Conservation (phyloP, 37 sponge, comb jelly and placozoan genomes). For the Crambe crambe region DNA sequence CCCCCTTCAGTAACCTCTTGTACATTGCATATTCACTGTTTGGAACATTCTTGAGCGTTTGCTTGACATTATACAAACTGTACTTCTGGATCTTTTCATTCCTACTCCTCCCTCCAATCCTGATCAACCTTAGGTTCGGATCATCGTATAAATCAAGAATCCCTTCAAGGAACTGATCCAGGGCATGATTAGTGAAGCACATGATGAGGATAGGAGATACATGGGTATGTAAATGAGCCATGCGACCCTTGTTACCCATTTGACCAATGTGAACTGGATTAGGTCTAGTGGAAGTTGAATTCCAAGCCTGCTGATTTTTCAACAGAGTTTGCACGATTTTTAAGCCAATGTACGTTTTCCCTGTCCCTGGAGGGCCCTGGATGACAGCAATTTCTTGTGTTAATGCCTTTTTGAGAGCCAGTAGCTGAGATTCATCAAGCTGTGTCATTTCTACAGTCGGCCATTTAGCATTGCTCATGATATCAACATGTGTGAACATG, state of each 20-base stretch:
- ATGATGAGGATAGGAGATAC: constrained; percentile 88
- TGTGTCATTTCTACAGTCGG: constrained; percentile 16
- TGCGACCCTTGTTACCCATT: neutral
- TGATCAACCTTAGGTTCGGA: constrained; percentile 29
- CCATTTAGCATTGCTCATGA: constrained; percentile 41
- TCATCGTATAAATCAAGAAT: constrained; percentile 15
- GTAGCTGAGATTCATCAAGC: constrained; percentile 74
- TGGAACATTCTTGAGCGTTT: neutral
- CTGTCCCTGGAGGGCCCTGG: constrained; percentile 98
- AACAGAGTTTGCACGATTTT: constrained; percentile 78
- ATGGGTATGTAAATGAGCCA: too few species aligned
- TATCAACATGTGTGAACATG: constrained; percentile 8
- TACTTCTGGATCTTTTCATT: constrained; percentile 56
- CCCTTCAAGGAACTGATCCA: constrained; percentile 91
- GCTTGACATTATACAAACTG: constrained; percentile 21
- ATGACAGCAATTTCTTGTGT: constrained; percentile 87
- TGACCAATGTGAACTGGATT: neutral
- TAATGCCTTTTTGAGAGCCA: constrained; percentile 73
- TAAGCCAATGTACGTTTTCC: constrained; percentile 93
- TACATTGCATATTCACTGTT: neutral
- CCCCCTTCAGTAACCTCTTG: neutral
- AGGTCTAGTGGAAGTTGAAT: neutral
- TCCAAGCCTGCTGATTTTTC: constrained; percentile 57
- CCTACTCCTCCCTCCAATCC: constrained; percentile 86
- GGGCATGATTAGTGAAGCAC: constrained; percentile 95